Base-by-base conservation (phyloP, 2,888 invertebrate genomes). In the Eilema depressum region DNA sequence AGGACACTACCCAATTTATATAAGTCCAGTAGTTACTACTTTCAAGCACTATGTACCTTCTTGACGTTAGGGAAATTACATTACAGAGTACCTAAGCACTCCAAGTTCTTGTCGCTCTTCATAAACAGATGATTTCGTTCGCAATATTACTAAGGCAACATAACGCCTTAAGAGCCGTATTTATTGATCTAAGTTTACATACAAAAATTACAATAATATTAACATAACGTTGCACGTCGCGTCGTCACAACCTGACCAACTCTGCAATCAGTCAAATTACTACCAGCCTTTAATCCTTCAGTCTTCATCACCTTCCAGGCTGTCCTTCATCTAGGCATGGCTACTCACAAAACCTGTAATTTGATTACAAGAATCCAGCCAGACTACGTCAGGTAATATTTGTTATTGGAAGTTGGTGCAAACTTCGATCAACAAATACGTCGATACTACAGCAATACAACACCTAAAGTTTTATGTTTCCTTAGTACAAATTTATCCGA, bases 61-160 rank as follows among this genome's bases (percentile, higher is more conserved):
- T n/a, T 53, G n/a, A 10, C 8, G 20, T 10, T n/a, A 53, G 20
- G 53, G 53, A 53, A 47, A 53, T 53, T n/a, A 47, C 20, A n/a
- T n/a, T 53, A 53, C 53, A 47, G 11, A 47, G 20, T 47, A 37
- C 2, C 37, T 8, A 8, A 1, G 10, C 20, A n/a, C n/a, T n/a
- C 53, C 8, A 59, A 89, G 90, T 88, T 88, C 86, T 85, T 85
- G 5, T 59, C 17, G 59, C 8, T 53, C 84, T 86, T 86, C 86
- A 84, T 77, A 77, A 72, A 72, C 75, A 74, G n/a, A 67, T 57
- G 25, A 65, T 66, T 30, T 71, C 75, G 67, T 1, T 47, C 37
- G 17, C 63, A 26, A 63, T 63, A 26, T 59, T 59, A 59, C 59
- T 20, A 59, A 59, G 59, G 59, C 25, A 59, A 26, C 59, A 59